Percentiles rank a stretch among this genome's conserved stretches.
These are phyloP conservation scores for Thunnus albacares DNA, from an alignment of 2,797 vertebrate genomes.

Conservation along the genomic window DNA sequence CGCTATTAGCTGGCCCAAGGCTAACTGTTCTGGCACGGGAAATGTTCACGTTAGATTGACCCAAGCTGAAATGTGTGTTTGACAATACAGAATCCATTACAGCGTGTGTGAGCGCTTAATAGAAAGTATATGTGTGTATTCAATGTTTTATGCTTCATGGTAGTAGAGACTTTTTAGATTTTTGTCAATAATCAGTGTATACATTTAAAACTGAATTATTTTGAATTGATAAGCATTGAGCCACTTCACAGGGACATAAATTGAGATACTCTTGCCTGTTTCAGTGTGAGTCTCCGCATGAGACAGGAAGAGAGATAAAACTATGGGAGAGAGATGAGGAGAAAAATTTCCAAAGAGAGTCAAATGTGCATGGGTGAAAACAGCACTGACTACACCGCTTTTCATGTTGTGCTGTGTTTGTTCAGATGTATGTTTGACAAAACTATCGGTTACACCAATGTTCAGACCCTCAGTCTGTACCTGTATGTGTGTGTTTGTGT, in stretches of 20 bases:
- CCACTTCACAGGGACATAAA: background rate
- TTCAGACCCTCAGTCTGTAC: conserved; percentile 31
- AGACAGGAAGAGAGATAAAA: conserved; percentile 13
- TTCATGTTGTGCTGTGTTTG: conserved; percentile 33
- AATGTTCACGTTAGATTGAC: conserved; percentile 68
- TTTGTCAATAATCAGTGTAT: background rate
- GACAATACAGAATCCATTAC: conserved; percentile 63
- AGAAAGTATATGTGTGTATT: conserved; percentile 18
- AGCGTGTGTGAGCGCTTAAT: conserved; percentile 19
- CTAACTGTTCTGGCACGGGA: conserved; percentile 67
- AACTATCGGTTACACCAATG: conserved; percentile 46
- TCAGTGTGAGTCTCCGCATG: conserved; percentile 6
- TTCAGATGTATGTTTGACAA: conserved; percentile 54
- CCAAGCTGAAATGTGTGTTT: conserved; percentile 57
- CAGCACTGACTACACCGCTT: conserved; percentile 20
- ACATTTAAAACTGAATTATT: background rate
- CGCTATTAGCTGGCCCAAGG: conserved; percentile 68
- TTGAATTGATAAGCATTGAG: background rate
- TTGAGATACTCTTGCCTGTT: background rate
- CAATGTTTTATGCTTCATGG: conserved; percentile 17
- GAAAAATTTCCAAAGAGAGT: conserved; percentile 1
- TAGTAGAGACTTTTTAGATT: background rate
- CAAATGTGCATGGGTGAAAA: conserved; percentile 25
- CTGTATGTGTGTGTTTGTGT: conserved; percentile 11
- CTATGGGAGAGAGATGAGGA: background rate